Conservation (phyloP, 2,113 vertebrate genomes). For the Nestor notabilis region DNA sequence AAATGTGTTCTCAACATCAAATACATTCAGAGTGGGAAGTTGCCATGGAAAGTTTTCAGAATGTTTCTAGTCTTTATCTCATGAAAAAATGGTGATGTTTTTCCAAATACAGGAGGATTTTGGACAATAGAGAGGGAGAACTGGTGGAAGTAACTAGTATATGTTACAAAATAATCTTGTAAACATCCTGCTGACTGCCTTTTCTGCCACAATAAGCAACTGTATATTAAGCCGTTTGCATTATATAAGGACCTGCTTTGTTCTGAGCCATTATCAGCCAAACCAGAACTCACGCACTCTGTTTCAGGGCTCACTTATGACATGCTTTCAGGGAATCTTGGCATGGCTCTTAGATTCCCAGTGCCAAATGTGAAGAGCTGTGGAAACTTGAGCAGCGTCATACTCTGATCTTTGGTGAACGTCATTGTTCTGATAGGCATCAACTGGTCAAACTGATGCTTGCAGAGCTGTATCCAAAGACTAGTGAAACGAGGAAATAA, state of each 20-base stretch:
- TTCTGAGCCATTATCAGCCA: not conserved
- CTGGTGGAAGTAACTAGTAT: not conserved
- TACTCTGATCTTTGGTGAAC: not conserved
- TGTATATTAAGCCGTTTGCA: not conserved
- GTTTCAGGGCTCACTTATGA: not conserved
- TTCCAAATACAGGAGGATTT: not conserved
- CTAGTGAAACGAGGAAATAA: not conserved
- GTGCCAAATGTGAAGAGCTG: not conserved
- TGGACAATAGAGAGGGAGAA: not conserved
- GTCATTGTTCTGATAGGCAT: not conserved
- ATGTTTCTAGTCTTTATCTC: constrained; percentile 16
- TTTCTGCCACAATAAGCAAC: not conserved
- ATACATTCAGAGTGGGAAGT: not conserved
- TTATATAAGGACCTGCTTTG: not conserved
- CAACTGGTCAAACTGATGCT: not conserved
- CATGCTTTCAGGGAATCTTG: not conserved
- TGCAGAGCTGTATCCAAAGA: not conserved
- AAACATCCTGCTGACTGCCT: not conserved
- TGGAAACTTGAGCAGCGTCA: not conserved
- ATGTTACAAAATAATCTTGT: not conserved
- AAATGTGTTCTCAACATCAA: constrained; percentile 16
- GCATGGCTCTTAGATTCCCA: not conserved
- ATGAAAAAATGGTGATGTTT: not conserved
- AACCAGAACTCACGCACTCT: not conserved
- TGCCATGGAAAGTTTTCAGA: constrained; percentile 13